A percentile compares a stretch with the other conserved stretches of the same genome.
Evolutionary conservation across 2,113 vertebrate genomes (phyloP).

Genomic region (Gambusia affinis): DNA sequence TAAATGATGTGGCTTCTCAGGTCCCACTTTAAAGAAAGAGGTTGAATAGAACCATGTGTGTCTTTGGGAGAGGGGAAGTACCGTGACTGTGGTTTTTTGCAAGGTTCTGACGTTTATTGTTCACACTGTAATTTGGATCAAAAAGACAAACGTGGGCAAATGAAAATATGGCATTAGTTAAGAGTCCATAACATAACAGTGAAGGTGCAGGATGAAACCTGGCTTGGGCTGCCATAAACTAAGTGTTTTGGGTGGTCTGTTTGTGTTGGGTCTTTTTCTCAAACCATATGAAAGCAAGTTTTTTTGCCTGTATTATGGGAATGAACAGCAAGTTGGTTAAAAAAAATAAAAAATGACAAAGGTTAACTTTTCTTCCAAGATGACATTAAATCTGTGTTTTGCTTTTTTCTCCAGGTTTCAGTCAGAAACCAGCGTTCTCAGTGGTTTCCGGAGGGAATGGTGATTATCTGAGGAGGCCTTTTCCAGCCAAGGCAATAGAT

Average conservation of each 20-base stretch:
- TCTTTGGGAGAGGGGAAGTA: constrained; percentile 53
- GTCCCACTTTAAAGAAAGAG: constrained; percentile 48
- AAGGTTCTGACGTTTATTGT: constrained; percentile 63
- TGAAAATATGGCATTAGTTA: constrained; percentile 72
- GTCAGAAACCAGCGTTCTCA: constrained; percentile 1
- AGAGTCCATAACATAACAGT: constrained; percentile 40
- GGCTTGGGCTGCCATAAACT: constrained; percentile 34
- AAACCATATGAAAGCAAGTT: constrained; percentile 34
- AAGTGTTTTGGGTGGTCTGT: constrained; percentile 65
- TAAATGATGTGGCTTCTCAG: constrained; percentile 62
- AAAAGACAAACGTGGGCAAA: constrained; percentile 49
- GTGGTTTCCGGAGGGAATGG: constrained; percentile 34
- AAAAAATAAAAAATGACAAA: constrained; percentile 21
- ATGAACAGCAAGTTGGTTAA: constrained; percentile 29
- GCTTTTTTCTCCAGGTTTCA: constrained; percentile 5
- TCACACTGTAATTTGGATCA: constrained; percentile 69
- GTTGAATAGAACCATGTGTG: constrained; percentile 72
- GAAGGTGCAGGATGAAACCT: constrained; percentile 36
- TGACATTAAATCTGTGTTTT: constrained; percentile 30
- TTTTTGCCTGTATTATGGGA: constrained; percentile 20
- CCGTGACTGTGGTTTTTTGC: constrained; percentile 50
- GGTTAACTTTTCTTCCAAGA: constrained; percentile 27
- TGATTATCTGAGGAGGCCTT: constrained; percentile 31
- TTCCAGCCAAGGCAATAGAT: constrained; percentile 51
- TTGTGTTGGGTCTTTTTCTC: constrained; percentile 48